A percentile compares a stretch with the other conserved stretches of the same genome.
Evolutionary conservation across 2,888 invertebrate genomes (phyloP).

Genomic region (Nomada flava): DNA sequence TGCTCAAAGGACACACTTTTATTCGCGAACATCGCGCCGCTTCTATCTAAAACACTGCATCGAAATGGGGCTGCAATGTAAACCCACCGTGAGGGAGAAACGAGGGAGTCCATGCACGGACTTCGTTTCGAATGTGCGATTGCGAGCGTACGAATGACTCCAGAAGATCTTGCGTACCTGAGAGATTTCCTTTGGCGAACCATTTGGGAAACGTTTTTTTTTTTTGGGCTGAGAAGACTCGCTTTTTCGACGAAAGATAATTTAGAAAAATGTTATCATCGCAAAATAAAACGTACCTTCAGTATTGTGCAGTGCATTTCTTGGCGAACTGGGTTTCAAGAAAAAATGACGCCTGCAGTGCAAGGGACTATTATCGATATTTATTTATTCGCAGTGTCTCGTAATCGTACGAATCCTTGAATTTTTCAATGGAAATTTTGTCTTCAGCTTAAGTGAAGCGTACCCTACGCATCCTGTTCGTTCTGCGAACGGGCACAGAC

Average conservation of each 20-base stretch:
- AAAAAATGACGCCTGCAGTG: too few relatives aligned
- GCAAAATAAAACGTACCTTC: too few relatives aligned
- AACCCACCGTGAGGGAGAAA: conserved; percentile 22
- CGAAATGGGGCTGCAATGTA: conserved; percentile 45
- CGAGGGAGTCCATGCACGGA: not conserved
- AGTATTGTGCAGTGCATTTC: too few relatives aligned
- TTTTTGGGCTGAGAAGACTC: too few relatives aligned
- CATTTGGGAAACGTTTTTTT: too few relatives aligned
- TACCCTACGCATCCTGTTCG: conserved; percentile 47
- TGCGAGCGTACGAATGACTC: not conserved
- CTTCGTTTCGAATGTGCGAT: not conserved
- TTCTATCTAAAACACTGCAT: conserved; percentile 42
- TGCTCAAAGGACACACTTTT: conserved; percentile 56
- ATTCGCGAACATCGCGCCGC: conserved; percentile 32
- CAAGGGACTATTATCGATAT: too few relatives aligned
- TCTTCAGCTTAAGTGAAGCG: conserved; percentile 38
- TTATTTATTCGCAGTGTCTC: too few relatives aligned
- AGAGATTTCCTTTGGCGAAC: too few relatives aligned
- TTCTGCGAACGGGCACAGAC: conserved; percentile 53
- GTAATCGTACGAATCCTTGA: not conserved
- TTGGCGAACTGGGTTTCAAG: too few relatives aligned
- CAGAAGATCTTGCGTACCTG: not conserved
- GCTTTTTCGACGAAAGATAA: too few relatives aligned
- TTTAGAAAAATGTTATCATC: not conserved
- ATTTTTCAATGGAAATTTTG: conserved; percentile 27